Evolutionary conservation across 2,888 invertebrate species (phyloP).

Genomic region (Andrena minutula): DNA sequence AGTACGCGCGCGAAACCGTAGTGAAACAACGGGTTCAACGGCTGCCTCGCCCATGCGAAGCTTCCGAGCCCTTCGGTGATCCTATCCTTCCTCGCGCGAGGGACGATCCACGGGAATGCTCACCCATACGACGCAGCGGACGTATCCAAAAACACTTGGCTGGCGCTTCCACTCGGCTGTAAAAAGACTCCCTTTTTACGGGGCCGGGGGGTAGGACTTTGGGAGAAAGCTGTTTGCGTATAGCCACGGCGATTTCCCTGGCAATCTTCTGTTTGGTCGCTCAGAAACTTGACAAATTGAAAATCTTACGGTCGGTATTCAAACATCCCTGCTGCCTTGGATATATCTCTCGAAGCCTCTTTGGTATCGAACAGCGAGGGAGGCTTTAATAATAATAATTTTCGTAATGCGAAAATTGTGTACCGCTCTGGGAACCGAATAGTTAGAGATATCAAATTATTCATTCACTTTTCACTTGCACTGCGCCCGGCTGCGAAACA

Average conservation of each 20-base stretch:
- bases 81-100: constrained; percentile 32
- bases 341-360: too few species aligned
- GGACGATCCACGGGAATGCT: constrained; percentile 25
- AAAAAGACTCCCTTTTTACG: constrained; percentile 31
- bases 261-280: neutral
- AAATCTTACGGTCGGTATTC: neutral
- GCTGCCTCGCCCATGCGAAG: constrained; percentile 7
- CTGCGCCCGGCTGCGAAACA: too few species aligned
- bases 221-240: neutral
- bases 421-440: too few species aligned
- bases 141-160: constrained; percentile 38
- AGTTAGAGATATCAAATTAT: too few species aligned
- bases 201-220: neutral
- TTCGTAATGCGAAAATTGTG: too few species aligned
- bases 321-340: neutral
- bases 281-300: neutral
- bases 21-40: constrained; percentile 34
- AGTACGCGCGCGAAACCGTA: neutral
- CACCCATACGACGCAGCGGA: constrained; percentile 16
- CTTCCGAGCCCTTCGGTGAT: constrained; percentile 13
- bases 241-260: neutral
- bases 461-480: neutral
- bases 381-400: too few species aligned
- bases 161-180: neutral
- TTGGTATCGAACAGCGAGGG: too few species aligned